phyloP scores from a whole-genome alignment of 1,140 invertebrate genomes.

The Drosophila sucinea region DNA sequence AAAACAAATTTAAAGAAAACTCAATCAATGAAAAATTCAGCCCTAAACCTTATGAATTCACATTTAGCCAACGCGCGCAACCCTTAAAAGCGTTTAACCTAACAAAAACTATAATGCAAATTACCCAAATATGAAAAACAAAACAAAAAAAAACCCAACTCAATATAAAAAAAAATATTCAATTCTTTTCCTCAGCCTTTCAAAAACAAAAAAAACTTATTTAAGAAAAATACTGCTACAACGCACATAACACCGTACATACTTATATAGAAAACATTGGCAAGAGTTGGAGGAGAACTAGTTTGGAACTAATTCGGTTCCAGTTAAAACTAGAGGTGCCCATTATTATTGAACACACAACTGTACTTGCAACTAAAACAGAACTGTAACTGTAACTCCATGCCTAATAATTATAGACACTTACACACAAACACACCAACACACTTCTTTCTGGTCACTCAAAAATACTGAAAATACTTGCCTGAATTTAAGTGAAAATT shows the following conservation, averaged over 20 bases:
- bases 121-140: slow-evolving; percentile 5
- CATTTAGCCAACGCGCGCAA: not conserved
- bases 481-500: slow-evolving; percentile 41
- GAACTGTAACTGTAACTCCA: slow-evolving; percentile 68
- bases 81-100: not conserved
- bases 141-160: slow-evolving; percentile 20
- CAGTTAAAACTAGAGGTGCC: not conserved
- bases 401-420: slow-evolving; percentile 48
- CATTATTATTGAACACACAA: not conserved
- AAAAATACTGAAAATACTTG: slow-evolving; percentile 44
- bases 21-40: slow-evolving; percentile 16
- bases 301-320: not conserved
- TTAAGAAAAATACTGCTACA: slow-evolving; percentile 3
- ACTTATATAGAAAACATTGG: not conserved
- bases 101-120: slow-evolving; percentile 1
- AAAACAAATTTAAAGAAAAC: slow-evolving; percentile 18
- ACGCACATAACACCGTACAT: not conserved
- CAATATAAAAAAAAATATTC: slow-evolving; percentile 24
- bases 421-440: slow-evolving; percentile 28
- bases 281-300: not conserved
- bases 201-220: slow-evolving; percentile 1
- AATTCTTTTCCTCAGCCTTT: slow-evolving; percentile 27
- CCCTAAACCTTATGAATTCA: not conserved
- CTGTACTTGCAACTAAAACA: slow-evolving; percentile 19
- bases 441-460: slow-evolving; percentile 45